Base-by-base conservation (phyloP, 2,797 vertebrate genomes). In the Hypotaenidia philippensis region DNA sequence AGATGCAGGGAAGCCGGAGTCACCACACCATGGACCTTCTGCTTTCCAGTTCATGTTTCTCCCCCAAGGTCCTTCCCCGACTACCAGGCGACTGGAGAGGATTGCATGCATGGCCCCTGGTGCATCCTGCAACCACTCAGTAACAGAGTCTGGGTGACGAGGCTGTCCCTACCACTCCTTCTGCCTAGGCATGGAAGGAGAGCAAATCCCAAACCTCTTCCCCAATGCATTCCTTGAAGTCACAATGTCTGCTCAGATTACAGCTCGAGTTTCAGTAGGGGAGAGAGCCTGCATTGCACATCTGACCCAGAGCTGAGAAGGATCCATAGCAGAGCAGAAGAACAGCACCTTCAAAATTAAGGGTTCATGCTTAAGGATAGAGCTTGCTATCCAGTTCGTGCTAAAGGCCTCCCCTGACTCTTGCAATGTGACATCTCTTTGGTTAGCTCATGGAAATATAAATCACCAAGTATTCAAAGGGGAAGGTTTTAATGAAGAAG, bases 401-500 rank as follows among this genome's bases (percentile, higher is more conserved):
- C 77, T 83, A 22, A 64, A 90, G 41, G 55, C 70, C 70, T 81
- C 45, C 26, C 17, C 41, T 66, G 68, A 59, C 57, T 94, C 75
- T 68, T 89, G 87, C 77, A 84, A 57, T 93, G 69, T 89, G 87
- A 50, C 61, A 75, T 85, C 32, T 41, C 81, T 95, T 93, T 86
- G 26, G 4, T 79, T 87, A 72, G 71, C 59, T 95, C 82, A 80
- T 84, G 90, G 76, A 93, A 89, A 74, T 82, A 90, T 82, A 95
- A 86, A 92, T 86, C 69, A 74, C 25, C 16, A 52, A 57, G 11
- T 71, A 87, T 89, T 94, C 90, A 90, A 81, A 96, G 70, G 80
- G 74, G 65, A 95, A 96, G 71, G 55, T 82, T 96, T 94, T 91
- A 94, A 94, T 96, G 93, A 90, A 83, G 85, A 96, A 77, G 47